A percentile compares a stretch with the other conserved stretches of the same genome.
Evolutionary conservation across 1,140 invertebrate genomes (phyloP).

Genomic region (Drosophila pseudoananassae): DNA sequence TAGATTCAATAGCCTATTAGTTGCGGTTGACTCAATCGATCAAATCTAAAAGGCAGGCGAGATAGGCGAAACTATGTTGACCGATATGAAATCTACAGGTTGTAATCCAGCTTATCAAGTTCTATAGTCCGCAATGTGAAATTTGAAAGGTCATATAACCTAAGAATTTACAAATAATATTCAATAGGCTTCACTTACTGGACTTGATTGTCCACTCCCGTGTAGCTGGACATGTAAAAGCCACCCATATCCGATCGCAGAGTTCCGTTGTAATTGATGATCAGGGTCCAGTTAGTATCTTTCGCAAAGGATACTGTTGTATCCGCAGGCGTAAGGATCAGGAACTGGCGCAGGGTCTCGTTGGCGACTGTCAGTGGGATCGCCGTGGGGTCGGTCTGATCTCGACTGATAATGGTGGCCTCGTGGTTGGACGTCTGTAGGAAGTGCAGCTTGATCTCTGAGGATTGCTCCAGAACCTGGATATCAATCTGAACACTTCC

Average conservation of each 20-base stretch:
- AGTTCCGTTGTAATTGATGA: constrained; percentile 85
- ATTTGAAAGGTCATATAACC: neutral
- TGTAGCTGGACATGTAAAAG: constrained; percentile 92
- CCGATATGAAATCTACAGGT: constrained; percentile 5
- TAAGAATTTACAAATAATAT: neutral
- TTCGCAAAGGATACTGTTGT: constrained; percentile 82
- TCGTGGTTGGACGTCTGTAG: constrained; percentile 54
- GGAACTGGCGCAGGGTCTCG: constrained; percentile 58
- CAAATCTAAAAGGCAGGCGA: neutral
- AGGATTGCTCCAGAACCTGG: constrained; percentile 66
- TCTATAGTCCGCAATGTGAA: constrained; percentile 6
- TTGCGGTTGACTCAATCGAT: neutral
- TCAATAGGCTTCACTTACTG: constrained; percentile 73
- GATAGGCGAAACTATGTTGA: constrained; percentile 3
- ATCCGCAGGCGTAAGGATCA: constrained; percentile 48
- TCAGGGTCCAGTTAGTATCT: constrained; percentile 83
- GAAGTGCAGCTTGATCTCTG: constrained; percentile 85
- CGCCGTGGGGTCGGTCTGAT: neutral
- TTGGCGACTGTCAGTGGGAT: constrained; percentile 15
- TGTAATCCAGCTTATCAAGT: constrained; percentile 2
- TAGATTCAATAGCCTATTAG: neutral
- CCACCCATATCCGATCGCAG: constrained; percentile 87
- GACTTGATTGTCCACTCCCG: constrained; percentile 77
- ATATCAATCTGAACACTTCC: constrained; percentile 87
- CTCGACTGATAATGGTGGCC: constrained; percentile 50